Conservation (phyloP, 2,888 invertebrate species). For the Drosophila bunnanda region DNA sequence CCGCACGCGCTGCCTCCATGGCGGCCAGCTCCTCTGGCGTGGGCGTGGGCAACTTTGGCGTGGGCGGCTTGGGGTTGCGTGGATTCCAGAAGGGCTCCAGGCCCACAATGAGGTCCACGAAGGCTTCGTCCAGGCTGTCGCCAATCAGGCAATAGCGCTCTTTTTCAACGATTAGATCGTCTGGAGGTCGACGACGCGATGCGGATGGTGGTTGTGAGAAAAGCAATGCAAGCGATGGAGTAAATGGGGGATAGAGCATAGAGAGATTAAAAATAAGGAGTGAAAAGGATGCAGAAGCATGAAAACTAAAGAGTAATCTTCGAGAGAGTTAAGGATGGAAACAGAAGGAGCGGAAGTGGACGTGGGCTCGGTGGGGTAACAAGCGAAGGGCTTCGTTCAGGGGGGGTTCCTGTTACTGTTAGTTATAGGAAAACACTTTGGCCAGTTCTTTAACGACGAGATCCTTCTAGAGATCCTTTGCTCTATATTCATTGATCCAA, state of each 20-base stretch:
- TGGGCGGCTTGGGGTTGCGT: conserved; percentile 85
- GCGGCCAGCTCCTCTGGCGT: conserved; percentile 83
- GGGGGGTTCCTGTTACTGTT: conserved; percentile 21
- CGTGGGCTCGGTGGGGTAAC: neutral
- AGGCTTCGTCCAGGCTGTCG: conserved; percentile 97
- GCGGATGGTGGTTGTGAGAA: conserved; percentile 57
- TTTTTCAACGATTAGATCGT: conserved; percentile 94
- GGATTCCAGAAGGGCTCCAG: conserved; percentile 86
- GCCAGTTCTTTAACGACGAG: conserved; percentile 56
- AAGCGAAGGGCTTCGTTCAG: conserved; percentile 17
- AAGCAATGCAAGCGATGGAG: conserved; percentile 64
- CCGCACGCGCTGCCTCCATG: conserved; percentile 82
- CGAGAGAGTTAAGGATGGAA: conserved; percentile 8
- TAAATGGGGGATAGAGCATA: conserved; percentile 41
- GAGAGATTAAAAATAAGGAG: conserved; percentile 58
- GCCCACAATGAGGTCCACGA: conserved; percentile 91
- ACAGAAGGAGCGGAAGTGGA: neutral
- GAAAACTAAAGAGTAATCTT: conserved; percentile 54
- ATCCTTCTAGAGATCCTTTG: conserved; percentile 57
- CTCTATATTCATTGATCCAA: conserved; percentile 51
- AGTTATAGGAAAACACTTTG: conserved; percentile 55
- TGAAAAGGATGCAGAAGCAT: conserved; percentile 60
- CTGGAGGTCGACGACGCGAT: conserved; percentile 83
- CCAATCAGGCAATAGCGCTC: conserved; percentile 97
- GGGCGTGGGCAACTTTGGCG: conserved; percentile 83